Base-by-base conservation (phyloP, 2,888 invertebrate genomes). In the Oscheius sp. region DNA sequence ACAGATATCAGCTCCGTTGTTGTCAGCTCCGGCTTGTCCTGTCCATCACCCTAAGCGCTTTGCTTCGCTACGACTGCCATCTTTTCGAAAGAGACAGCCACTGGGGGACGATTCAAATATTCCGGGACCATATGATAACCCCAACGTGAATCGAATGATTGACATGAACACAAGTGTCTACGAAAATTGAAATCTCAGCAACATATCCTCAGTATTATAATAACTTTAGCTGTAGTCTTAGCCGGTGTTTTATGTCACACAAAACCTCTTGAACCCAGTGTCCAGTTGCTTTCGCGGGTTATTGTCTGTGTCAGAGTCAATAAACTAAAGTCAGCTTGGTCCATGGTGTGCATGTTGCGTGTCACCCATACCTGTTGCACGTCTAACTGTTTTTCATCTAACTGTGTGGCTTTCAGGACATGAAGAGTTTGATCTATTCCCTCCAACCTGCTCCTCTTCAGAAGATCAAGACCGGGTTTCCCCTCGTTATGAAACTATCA, bases 391-490 rank as follows among this genome's bases (percentile, higher is more conserved):
- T 24, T 26, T 33, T 17, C 51, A 38, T 38, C 62, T 67, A 61
- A 64, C 54, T 28, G 57, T 54, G 45, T 68, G 59, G 12, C 12
- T 69, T 61, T 69, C 66, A 66, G 69, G 38, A 20, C 44, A 59
- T 28, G 76, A 76, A 24, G 71, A 74, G 44, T 64, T 63, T 33
- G 74, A 74, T 45, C 62, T 66, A 24, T 47, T 77, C 24, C 68
- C 70, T 9, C 77, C 75, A 1, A 80, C 80, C 0, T 80, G 75
- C n/a, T 78, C 78, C 1, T 78, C 78, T 1, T 77, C 76, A 0
- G 78, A 78, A 30, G 80, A 80, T 41, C 70, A 70, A 4, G 77
- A 80, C 36, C 47, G 72, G 1, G 59, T 57, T 5, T 74, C 75
- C 1, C 77, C 75, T 2, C 62, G 72, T 22, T 73, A 74, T 28